Evolutionary conservation across 2,888 invertebrate species (phyloP).

Genomic region (Drosophila fungiperda): DNA sequence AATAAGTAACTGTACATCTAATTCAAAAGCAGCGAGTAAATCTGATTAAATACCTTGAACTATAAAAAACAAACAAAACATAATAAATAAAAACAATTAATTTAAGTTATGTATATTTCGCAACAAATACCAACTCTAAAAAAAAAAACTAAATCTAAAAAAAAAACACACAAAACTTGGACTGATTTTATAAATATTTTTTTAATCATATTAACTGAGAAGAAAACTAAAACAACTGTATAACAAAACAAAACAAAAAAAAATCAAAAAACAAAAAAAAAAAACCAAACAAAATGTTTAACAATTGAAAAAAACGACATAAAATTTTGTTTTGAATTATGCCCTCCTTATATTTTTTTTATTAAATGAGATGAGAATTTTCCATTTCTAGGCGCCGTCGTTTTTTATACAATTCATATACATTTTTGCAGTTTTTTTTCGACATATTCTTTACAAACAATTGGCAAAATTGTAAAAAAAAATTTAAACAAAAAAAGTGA

Average conservation of each 20-base stretch:
- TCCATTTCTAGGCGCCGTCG: conserved; percentile 33
- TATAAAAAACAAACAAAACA: conserved; percentile 25
- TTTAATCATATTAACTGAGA: conserved; percentile 68
- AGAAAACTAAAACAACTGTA: conserved; percentile 48
- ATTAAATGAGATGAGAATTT: conserved; percentile 40
- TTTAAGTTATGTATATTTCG: conserved; percentile 54
- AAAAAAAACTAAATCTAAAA: conserved; percentile 28
- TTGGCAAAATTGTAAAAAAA: conserved; percentile 60
- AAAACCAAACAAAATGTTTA: conserved; percentile 32
- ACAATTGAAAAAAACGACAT: conserved; percentile 49
- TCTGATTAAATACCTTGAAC: conserved; percentile 45
- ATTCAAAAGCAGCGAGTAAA: conserved; percentile 51
- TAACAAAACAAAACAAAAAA: conserved; percentile 42
- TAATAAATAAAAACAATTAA: conserved; percentile 46
- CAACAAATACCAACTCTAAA: conserved; percentile 40
- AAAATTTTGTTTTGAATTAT: conserved; percentile 58
- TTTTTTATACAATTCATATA: conserved; percentile 35
- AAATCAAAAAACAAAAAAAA: conserved; percentile 40
- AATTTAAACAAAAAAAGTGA: conserved; percentile 62
- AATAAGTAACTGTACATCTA: conserved; percentile 23
- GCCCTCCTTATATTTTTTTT: conserved; percentile 60
- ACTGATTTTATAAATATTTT: conserved; percentile 82
- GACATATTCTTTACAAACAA: conserved; percentile 25
- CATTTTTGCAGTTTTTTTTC: conserved; percentile 24
- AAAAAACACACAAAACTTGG: conserved; percentile 76